Conservation (phyloP, 64 coral and sea anemone species). For the Astreopora myriophthalma region DNA sequence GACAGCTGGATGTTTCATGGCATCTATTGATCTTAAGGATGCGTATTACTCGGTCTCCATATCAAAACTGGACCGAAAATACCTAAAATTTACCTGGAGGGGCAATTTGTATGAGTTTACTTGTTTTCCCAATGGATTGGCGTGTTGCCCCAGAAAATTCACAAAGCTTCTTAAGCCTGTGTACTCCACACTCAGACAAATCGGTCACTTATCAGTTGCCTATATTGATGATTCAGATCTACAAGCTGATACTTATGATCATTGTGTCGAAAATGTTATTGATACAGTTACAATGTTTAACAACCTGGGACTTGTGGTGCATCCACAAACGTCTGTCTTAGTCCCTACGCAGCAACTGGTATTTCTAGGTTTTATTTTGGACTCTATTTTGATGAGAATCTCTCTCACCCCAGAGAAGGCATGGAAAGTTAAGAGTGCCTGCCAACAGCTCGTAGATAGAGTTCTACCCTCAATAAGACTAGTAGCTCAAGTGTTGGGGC, state of each 20-base stretch:
- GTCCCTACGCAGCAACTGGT: too few species aligned
- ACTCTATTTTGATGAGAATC: too few species aligned
- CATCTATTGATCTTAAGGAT: not conserved
- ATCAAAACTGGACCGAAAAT: not conserved
- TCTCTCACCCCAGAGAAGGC: too few species aligned
- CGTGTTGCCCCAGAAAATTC: conserved; percentile 16
- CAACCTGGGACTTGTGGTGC: not conserved
- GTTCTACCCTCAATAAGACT: conserved; percentile 8
- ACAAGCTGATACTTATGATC: not conserved
- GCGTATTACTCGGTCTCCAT: not conserved
- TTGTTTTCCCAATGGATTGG: conserved; percentile 26
- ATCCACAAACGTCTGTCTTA: too few species aligned
- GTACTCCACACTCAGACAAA: conserved; percentile 32
- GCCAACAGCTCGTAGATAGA: not conserved
- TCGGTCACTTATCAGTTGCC: conserved; percentile 19
- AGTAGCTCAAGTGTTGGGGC: conserved; percentile 3
- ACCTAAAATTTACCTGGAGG: not conserved
- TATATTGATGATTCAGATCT: conserved; percentile 43
- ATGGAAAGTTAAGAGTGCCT: too few species aligned
- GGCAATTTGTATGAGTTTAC: not conserved
- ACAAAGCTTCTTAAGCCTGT: too few species aligned
- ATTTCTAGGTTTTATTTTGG: too few species aligned
- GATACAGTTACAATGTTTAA: not conserved
- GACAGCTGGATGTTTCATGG: too few species aligned
- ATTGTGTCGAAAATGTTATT: not conserved